Evolutionary conservation across 2,113 vertebrate species (phyloP), one percentile per base, ranked within the genome.

Genomic region (Gnathonemus echidnorhynchus): DNA sequence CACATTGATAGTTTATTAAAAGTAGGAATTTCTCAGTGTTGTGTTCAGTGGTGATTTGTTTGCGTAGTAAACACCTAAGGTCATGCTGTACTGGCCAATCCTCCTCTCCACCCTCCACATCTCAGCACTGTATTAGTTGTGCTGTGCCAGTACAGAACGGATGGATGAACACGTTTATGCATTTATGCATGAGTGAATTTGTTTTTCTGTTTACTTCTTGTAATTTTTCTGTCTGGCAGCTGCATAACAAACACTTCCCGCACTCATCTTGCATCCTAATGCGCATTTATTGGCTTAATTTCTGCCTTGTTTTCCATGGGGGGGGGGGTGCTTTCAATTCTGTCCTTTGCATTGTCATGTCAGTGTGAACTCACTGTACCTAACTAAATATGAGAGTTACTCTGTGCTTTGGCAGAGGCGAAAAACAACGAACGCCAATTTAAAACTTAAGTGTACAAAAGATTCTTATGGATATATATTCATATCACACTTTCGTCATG

Each of bases 201-300:
- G 84, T 86, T 86, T 86, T 86, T 86, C 84, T 49, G 84, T 86
- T 86, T 86, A 49, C 84, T n/a, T n/a, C 48, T 48, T 86, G 84
- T 50, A 86, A 86, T 86, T 86, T 86, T 27, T 27, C 84, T 86
- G 84, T 86, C 45, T 86, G 48, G 46, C 84, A 49, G 84, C 84
- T 86, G 84, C 84, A 86, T 86, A 42, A 48, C 84, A 86, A 86
- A 86, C 84, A 86, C 48, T 50, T 2, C n/a, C 84, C 13, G 10
- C 48, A 27, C 84, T 86, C n/a, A 5, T 19, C 11, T 31, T 48
- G 84, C 48, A 86, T 86, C 45, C 84, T 86, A 86, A 86, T 86
- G 45, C 5, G 2, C n/a, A n/a, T 48, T 86, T 50, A 48, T 48
- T 50, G 84, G 48, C 48, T 86, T 86, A 49, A 50, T 50, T 86